phyloP scores from a whole-genome alignment of 2,888 invertebrate species.

The Agrochola circellaris region DNA sequence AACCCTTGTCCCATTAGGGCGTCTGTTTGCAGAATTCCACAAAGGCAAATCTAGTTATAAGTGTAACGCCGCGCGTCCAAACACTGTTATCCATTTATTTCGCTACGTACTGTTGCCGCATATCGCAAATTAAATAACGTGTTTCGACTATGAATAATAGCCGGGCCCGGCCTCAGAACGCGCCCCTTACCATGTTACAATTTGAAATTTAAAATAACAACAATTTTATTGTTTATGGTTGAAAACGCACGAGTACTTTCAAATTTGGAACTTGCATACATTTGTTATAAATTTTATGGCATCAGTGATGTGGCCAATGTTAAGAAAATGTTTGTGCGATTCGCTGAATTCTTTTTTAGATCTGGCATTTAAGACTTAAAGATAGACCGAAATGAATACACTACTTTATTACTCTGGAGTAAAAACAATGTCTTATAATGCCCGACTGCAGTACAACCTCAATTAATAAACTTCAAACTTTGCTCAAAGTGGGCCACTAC shows the following conservation, averaged over 20 bases:
- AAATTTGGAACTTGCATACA: constrained; percentile 56
- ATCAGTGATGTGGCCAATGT: constrained; percentile 40
- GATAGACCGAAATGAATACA: neutral
- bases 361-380: neutral
- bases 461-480: constrained; percentile 35
- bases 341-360: constrained; percentile 1
- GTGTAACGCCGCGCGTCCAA: constrained; percentile 81
- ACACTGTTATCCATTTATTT: constrained; percentile 85
- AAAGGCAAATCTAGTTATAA: constrained; percentile 88
- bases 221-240: constrained; percentile 66
- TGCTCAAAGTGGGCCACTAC: constrained; percentile 13
- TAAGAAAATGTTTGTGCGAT: constrained; percentile 33
- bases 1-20: constrained; percentile 83
- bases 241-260: constrained; percentile 55
- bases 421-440: neutral
- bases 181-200: constrained; percentile 70
- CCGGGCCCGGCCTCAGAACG: constrained; percentile 67
- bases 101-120: constrained; percentile 82
- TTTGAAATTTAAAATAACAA: constrained; percentile 78
- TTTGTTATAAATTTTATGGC: constrained; percentile 42
- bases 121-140: constrained; percentile 88
- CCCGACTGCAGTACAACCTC: neutral
- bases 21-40: constrained; percentile 83
- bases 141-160: constrained; percentile 83
- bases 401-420: neutral